Conservation (phyloP, 2,113 vertebrate genomes). For the Peromyscus californicus region DNA sequence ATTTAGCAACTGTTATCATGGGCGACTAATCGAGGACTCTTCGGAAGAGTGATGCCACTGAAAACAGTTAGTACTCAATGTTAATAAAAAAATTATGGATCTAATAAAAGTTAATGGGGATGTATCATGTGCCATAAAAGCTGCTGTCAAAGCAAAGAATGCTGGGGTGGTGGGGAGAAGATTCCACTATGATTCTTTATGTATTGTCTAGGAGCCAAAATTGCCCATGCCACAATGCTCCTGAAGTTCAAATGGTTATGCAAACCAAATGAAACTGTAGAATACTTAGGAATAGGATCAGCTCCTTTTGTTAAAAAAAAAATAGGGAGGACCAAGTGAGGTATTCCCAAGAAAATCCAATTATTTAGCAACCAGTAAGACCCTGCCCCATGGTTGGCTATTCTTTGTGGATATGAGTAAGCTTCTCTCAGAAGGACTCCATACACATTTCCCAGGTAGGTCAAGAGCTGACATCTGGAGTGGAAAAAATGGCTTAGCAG, state of each 20-base stretch:
- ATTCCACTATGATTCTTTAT: constrained; percentile 2
- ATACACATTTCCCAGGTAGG: background rate
- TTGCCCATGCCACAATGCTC: background rate
- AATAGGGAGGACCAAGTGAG: background rate
- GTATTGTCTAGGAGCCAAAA: constrained; percentile 63
- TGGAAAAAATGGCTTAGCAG: background rate
- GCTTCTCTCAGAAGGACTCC: constrained; percentile 3
- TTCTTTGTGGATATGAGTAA: constrained; percentile 1
- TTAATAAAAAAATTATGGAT: constrained; percentile 82
- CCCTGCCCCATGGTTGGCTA: background rate
- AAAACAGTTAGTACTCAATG: constrained; percentile 80
- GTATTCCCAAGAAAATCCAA: constrained; percentile 46
- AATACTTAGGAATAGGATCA: constrained; percentile 35
- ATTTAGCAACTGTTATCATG: constrained; percentile 70
- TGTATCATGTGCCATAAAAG: constrained; percentile 74
- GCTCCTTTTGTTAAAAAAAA: constrained; percentile 58
- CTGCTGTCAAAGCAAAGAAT: constrained; percentile 69
- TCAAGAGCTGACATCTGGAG: background rate
- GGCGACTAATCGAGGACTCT: constrained; percentile 69
- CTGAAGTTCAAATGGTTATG: constrained; percentile 57
- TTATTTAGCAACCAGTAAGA: constrained; percentile 17
- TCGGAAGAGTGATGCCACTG: constrained; percentile 56
- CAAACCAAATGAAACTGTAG: constrained; percentile 63
- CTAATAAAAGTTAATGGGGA: constrained; percentile 83
- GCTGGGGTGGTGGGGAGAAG: constrained; percentile 59